Percentiles rank a stretch among this genome's conserved stretches.
Conservation (phyloP, 1,140 invertebrate species). For the Chrysomallon squamiferum region DNA sequence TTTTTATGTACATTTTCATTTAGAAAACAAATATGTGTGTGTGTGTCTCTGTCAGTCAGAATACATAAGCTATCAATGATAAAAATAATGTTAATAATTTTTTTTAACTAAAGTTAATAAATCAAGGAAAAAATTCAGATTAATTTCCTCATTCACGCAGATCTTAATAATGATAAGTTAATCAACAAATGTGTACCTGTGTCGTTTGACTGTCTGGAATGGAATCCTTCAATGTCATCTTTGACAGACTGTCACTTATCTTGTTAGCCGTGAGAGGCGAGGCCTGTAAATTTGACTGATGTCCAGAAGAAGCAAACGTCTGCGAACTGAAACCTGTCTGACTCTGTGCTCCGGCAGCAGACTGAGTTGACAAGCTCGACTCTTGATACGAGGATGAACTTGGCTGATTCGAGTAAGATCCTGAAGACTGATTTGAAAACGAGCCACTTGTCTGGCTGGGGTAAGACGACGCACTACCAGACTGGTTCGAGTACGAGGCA, state of each 20-base stretch:
- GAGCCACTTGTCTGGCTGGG: constrained; percentile 25
- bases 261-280: constrained; percentile 50
- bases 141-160: too few species aligned
- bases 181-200: too few species aligned
- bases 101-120: too few species aligned
- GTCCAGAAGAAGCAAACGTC: constrained; percentile 21
- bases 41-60: too few species aligned
- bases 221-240: constrained; percentile 53
- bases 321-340: constrained; percentile 31
- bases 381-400: constrained; percentile 13
- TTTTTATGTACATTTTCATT: too few species aligned
- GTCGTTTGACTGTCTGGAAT: constrained; percentile 38
- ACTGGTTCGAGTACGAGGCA: constrained; percentile 34
- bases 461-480: constrained; percentile 24
- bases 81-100: too few species aligned
- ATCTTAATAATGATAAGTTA: too few species aligned
- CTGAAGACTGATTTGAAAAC: constrained; percentile 13
- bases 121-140: too few species aligned
- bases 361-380: constrained; percentile 15
- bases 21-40: too few species aligned
- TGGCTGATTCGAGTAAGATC: constrained; percentile 34
- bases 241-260: constrained; percentile 53
- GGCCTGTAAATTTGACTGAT: constrained; percentile 34
- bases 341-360: constrained; percentile 22
- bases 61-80: too few species aligned